These are phyloP conservation scores for Pachypsylla venusta DNA, from an alignment of 1,140 invertebrate species.

Conservation along the genomic window DNA sequence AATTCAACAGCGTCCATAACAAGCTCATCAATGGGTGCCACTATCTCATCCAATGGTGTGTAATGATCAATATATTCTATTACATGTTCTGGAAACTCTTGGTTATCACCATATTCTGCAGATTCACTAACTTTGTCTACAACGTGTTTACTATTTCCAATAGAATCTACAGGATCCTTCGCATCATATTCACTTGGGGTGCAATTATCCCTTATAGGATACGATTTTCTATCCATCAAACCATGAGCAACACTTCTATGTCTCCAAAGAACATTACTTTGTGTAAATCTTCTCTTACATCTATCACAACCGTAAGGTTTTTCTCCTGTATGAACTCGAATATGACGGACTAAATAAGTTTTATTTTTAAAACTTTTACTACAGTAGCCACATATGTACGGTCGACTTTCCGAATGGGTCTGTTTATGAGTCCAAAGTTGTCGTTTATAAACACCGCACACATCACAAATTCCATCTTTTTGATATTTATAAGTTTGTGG, in stretches of 20 bases:
- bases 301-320: slow-evolving; percentile 40
- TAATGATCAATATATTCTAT: no score
- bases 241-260: not conserved
- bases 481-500: not conserved
- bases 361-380: slow-evolving; percentile 39
- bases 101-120: no score
- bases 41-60: no score
- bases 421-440: slow-evolving; percentile 33
- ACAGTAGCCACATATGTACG: slow-evolving; percentile 35
- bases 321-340: slow-evolving; percentile 35
- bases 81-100: no score
- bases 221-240: no score
- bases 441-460: slow-evolving; percentile 21
- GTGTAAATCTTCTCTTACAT: slow-evolving; percentile 25
- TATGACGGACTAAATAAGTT: slow-evolving; percentile 35
- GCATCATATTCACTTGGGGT: no score
- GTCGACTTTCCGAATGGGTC: slow-evolving; percentile 33
- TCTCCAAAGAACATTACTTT: slow-evolving; percentile 22
- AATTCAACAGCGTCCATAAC: no score
- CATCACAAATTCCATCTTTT: not conserved
- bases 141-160: no score
- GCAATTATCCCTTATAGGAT: no score
- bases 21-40: no score
- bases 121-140: no score
- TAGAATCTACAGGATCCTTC: no score